Evolutionary conservation across 2,797 vertebrate species (phyloP).

Genomic region (Anguilla megastoma): DNA sequence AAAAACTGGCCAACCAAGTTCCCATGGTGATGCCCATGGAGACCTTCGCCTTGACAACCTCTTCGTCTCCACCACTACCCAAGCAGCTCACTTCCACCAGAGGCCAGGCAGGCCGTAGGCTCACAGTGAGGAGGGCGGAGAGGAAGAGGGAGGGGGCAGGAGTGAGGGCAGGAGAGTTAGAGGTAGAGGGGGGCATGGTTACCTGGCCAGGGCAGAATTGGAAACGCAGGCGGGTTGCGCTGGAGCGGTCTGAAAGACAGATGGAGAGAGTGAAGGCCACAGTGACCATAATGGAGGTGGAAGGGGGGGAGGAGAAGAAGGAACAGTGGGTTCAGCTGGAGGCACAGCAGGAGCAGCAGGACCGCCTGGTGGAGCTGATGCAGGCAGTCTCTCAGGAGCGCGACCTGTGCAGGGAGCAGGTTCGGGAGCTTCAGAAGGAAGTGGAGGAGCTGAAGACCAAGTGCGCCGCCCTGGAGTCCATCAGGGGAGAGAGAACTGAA

Average conservation of each 20-base stretch:
- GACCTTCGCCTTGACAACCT: background rate
- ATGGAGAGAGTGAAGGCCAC: background rate
- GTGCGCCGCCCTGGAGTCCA: constrained; percentile 33
- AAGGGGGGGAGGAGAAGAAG: constrained; percentile 30
- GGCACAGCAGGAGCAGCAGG: constrained; percentile 38
- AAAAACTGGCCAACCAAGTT: background rate
- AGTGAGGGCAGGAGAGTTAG: constrained; percentile 9
- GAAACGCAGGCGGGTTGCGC: constrained; percentile 2
- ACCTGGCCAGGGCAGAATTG: constrained; percentile 28
- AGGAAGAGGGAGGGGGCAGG: background rate
- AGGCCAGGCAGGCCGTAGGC: background rate
- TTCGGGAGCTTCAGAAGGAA: constrained; percentile 30
- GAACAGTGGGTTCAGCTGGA: constrained; percentile 29
- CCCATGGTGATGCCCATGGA: background rate
- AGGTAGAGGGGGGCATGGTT: constrained; percentile 21
- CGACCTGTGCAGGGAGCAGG: constrained; percentile 36
- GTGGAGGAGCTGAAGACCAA: constrained; percentile 36
- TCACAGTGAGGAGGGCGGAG: constrained; percentile 18
- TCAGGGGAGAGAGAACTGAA: constrained; percentile 21
- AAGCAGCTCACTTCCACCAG: background rate
- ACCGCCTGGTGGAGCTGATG: constrained; percentile 42
- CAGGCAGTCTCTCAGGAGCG: constrained; percentile 34
- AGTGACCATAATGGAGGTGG: constrained; percentile 21
- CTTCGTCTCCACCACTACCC: background rate
- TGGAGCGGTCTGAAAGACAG: background rate